Conservation (phyloP, 2,113 vertebrate species). For the Synodontis membranacea region DNA sequence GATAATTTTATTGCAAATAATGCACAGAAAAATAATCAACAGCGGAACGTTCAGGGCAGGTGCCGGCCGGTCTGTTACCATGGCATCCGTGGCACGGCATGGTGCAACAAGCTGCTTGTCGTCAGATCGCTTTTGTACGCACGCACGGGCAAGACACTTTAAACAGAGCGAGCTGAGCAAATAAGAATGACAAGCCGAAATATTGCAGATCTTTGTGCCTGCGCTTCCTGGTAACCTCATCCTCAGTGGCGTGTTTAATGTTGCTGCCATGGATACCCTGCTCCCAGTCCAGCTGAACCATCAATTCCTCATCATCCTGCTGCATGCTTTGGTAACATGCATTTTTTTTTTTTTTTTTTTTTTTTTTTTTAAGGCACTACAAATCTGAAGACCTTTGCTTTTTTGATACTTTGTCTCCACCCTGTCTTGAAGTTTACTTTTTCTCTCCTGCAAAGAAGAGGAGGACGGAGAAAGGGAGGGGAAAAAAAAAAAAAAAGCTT, state of each 20-base stretch:
- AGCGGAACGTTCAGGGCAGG: constrained; percentile 79
- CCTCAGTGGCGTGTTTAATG: constrained; percentile 73
- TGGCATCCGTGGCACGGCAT: constrained; percentile 68
- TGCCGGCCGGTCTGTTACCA: constrained; percentile 84
- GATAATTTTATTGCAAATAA: constrained; percentile 73
- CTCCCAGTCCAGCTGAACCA: constrained; percentile 61
- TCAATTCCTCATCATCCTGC: constrained; percentile 73
- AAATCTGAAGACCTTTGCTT: constrained; percentile 8
- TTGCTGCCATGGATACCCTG: constrained; percentile 79
- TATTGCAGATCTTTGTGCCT: constrained; percentile 73
- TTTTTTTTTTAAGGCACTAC: constrained; percentile 40
- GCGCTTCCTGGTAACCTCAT: constrained; percentile 74
- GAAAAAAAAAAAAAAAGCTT: constrained; percentile 66
- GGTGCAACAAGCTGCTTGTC: constrained; percentile 71
- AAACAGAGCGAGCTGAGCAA: constrained; percentile 82
- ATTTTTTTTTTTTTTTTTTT: neutral
- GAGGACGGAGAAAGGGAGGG: neutral
- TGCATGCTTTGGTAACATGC: constrained; percentile 70
- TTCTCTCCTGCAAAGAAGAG: neutral
- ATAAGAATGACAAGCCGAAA: constrained; percentile 76
- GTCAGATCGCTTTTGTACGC: constrained; percentile 80
- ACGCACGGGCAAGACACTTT: constrained; percentile 68
- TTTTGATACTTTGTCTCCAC: neutral
- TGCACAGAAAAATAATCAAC: constrained; percentile 76
- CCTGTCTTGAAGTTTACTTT: constrained; percentile 22